Conservation (phyloP, 2,113 vertebrate species). For the Morphnarchus princeps region DNA sequence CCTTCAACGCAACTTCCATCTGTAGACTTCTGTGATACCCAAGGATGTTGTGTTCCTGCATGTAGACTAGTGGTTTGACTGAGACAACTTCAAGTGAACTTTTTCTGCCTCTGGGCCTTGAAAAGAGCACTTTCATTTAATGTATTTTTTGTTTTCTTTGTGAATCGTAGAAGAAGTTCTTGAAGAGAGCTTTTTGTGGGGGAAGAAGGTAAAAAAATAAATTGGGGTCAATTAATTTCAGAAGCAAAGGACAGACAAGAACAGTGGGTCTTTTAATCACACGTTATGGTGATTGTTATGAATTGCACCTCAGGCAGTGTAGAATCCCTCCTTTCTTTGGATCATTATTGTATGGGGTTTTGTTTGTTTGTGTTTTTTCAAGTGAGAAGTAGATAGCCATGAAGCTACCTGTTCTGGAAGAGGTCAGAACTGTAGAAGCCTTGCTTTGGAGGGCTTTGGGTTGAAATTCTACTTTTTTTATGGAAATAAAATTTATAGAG, state of each 20-base stretch:
- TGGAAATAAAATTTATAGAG: not conserved
- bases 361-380: not conserved
- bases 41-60: not conserved
- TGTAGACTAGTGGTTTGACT: not conserved
- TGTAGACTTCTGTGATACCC: not conserved
- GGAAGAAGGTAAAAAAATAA: not conserved
- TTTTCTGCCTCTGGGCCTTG: not conserved
- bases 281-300: not conserved
- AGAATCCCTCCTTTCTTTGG: not conserved
- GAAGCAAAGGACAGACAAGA: not conserved
- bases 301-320: not conserved
- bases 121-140: not conserved
- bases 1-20: not conserved
- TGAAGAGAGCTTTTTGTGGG: accelerated
- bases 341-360: not conserved
- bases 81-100: not conserved
- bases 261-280: not conserved
- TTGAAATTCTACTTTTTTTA: not conserved
- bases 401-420: not conserved
- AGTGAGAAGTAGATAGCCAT: not conserved
- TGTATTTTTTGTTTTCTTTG: not conserved
- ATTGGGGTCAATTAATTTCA: not conserved
- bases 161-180: not conserved
- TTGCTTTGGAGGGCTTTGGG: not conserved
- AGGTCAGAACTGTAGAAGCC: not conserved